phyloP scores from a whole-genome alignment of 2,113 vertebrate genomes.

The Tricholaema leucomelas region DNA sequence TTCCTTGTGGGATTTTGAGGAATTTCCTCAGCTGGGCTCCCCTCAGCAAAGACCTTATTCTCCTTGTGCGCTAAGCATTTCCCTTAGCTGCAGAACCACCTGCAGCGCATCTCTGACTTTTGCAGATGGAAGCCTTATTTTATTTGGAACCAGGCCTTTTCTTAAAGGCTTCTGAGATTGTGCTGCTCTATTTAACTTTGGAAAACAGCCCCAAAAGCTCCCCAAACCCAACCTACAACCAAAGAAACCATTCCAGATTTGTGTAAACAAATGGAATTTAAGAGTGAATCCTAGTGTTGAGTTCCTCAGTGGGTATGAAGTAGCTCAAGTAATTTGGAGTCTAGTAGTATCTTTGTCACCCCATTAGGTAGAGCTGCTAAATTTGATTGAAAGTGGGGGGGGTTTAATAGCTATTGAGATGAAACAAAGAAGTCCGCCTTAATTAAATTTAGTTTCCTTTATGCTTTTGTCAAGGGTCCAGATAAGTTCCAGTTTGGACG shows the following conservation, averaged over 20 bases:
- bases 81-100: background rate
- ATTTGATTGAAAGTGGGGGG: background rate
- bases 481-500: constrained; percentile 97
- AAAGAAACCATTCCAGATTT: background rate
- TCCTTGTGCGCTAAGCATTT: background rate
- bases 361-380: background rate
- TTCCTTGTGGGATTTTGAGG: background rate
- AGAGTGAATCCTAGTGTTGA: background rate
- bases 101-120: background rate
- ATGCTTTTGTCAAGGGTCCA: constrained; percentile 81
- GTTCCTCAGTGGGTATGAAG: background rate
- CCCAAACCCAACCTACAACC: background rate
- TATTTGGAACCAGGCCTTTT: background rate
- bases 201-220: background rate
- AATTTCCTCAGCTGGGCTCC: background rate
- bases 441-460: constrained; percentile 26
- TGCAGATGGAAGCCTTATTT: background rate
- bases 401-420: background rate
- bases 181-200: background rate
- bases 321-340: background rate
- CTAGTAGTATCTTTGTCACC: background rate
- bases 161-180: background rate
- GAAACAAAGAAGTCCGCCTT: background rate
- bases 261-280: background rate
- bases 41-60: background rate